phyloP scores from a whole-genome alignment of 2,888 invertebrate species.

The Candidula unifasciata region DNA sequence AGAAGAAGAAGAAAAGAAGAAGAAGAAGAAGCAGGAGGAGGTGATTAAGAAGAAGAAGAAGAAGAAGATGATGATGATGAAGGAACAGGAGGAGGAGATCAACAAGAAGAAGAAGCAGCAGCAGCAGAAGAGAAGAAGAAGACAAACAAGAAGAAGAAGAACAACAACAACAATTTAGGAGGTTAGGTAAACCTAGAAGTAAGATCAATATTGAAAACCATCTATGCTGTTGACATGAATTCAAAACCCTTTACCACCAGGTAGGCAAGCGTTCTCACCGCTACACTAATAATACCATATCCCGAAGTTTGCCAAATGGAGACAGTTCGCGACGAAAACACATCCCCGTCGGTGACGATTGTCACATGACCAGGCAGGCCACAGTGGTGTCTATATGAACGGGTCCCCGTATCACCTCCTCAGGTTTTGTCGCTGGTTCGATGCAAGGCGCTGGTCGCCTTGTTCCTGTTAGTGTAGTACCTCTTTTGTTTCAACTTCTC shows the following conservation, averaged over 20 bases:
- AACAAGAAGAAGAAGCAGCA: too few relatives aligned
- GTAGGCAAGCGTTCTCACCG: too few relatives aligned
- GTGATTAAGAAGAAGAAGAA: too few relatives aligned
- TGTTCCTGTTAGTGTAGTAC: conserved; percentile 56
- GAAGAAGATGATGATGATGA: background rate
- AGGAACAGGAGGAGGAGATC: background rate
- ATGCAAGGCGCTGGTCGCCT: conserved; percentile 68
- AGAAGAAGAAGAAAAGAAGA: background rate
- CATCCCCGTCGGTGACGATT: conserved; percentile 49
- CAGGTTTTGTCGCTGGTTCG: conserved; percentile 52
- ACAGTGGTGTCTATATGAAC: conserved; percentile 42
- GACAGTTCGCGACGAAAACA: conserved; percentile 28
- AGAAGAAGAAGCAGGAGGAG: background rate
- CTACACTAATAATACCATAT: too few relatives aligned
- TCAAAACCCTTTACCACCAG: background rate
- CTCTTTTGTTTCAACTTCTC: conserved; percentile 21
- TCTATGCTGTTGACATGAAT: background rate
- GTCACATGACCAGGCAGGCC: conserved; percentile 52
- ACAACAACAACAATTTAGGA: background rate
- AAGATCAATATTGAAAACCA: too few relatives aligned
- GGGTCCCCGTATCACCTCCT: conserved; percentile 9
- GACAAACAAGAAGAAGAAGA: background rate
- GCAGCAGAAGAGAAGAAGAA: too few relatives aligned
- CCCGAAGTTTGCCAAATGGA: background rate
- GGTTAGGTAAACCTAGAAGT: too few relatives aligned